These are phyloP conservation scores for Thalassophryne amazonica DNA, from an alignment of 2,797 vertebrate species.

Conservation along the genomic window DNA sequence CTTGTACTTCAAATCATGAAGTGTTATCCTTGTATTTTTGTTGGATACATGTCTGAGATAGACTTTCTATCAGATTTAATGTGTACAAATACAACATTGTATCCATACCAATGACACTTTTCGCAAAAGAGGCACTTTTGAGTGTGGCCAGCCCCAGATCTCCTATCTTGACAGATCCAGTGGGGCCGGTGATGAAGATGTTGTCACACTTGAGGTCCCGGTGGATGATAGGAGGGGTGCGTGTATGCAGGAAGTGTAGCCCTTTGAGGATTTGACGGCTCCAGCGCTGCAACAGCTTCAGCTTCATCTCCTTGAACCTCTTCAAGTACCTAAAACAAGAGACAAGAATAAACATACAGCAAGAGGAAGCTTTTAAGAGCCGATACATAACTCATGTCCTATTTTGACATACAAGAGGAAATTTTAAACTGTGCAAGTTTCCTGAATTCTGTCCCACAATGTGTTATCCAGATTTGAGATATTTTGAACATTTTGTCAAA, in stretches of 20 bases:
- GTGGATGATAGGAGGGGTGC: conserved; percentile 95
- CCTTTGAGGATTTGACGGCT: conserved; percentile 96
- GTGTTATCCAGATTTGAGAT: not conserved
- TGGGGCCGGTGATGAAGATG: conserved; percentile 98
- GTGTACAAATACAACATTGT: too few species aligned
- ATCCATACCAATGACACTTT: conserved; percentile 93
- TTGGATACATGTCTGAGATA: too few species aligned
- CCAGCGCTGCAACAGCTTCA: conserved; percentile 95
- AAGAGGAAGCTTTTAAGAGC: conserved; percentile 20
- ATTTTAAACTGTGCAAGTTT: conserved; percentile 14
- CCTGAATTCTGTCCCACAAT: conserved; percentile 9
- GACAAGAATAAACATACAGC: not conserved
- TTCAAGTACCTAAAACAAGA: conserved; percentile 85
- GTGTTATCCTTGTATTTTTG: too few species aligned
- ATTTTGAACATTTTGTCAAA: not conserved
- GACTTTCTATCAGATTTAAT: too few species aligned
- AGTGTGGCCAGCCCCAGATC: conserved; percentile 95
- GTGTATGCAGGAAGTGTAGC: conserved; percentile 95
- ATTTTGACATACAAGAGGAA: conserved; percentile 36
- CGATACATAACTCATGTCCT: conserved; percentile 2
- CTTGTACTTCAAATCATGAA: too few species aligned
- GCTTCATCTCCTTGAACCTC: conserved; percentile 98
- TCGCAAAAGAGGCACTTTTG: conserved; percentile 96
- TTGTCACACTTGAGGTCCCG: conserved; percentile 98
- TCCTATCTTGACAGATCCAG: conserved; percentile 95